phyloP scores from a whole-genome alignment of 2,113 vertebrate species.

The Plectropomus leopardus region DNA sequence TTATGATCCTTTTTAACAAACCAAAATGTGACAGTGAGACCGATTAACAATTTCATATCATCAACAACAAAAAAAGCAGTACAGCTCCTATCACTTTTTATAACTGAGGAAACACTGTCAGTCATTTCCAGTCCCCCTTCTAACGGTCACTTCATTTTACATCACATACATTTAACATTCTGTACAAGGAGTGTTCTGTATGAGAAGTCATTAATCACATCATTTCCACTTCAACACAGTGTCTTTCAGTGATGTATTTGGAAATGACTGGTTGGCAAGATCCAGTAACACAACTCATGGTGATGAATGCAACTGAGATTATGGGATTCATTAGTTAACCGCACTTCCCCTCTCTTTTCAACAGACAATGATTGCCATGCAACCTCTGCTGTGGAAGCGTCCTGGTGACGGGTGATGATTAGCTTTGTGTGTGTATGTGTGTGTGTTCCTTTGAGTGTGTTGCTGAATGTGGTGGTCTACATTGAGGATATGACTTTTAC shows the following conservation, averaged over 20 bases:
- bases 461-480: background rate
- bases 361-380: slow-evolving; percentile 35
- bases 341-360: slow-evolving; percentile 29
- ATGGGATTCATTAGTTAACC: slow-evolving; percentile 35
- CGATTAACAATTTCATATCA: background rate
- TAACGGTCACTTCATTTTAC: background rate
- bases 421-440: slow-evolving; percentile 12
- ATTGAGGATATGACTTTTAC: slow-evolving; percentile 19
- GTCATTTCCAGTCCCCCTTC: background rate
- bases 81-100: background rate
- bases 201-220: slow-evolving; percentile 13
- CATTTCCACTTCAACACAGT: background rate
- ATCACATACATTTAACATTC: background rate
- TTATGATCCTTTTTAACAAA: background rate
- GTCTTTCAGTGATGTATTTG: slow-evolving; percentile 17
- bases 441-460: background rate
- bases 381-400: slow-evolving; percentile 30
- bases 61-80: too few relatives aligned
- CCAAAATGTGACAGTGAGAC: background rate
- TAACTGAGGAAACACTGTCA: background rate
- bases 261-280: slow-evolving; percentile 16
- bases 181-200: too few relatives aligned
- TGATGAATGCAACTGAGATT: slow-evolving; percentile 48
- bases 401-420: slow-evolving; percentile 38
- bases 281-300: background rate